Base-by-base conservation (phyloP, 1,140 invertebrate genomes). In the Drosophila yakuba region DNA sequence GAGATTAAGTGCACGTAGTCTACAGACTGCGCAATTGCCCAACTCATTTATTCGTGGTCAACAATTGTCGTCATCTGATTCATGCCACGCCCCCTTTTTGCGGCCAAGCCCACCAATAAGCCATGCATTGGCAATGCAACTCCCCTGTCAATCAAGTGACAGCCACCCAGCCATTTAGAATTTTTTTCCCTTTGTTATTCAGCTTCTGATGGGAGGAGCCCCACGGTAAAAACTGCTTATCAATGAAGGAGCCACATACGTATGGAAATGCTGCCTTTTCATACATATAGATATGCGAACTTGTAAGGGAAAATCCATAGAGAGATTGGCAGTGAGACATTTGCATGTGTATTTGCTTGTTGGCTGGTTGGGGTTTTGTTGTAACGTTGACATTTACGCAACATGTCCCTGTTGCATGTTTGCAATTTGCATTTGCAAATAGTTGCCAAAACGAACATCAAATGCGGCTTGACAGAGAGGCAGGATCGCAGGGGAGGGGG, bases 361-460 rank as follows among this genome's bases (percentile, higher is more conserved):
- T 74, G 58, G 36, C 44, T 55, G 44, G 44, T 41, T 52, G 38
- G 60, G 38, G 32, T 50, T 35, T 44, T 67, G 51, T 71, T 74
- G 62, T 54, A 56, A 45, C 83, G 83, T 88, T 88, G 83, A 89
- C 84, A 89, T 89, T 89, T 89, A 88, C 84, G 84, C 84, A 89
- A 89, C 84, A 88, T 88, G 84, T 89, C 84, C 85, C 84, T 89
- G 85, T 89, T 89, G 84, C 84, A 89, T 89, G 84, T 89, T 89
- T 80, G 84, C 84, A 89, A 89, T 89, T 89, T 89, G 84, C 84
- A 89, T 89, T 89, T 84, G 84, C 85, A 89, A 89, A 89, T 89
- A 88, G 84, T 89, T 89, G 84, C 84, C 83, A 88, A 89, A 88
- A 84, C 84, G 84, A 88, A 88, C 80, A 88, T 89, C 84, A 89